A percentile compares a stretch with the other conserved stretches of the same genome.
phyloP scores from a whole-genome alignment of 2,113 vertebrate genomes.

The Camelus bactrianus region DNA sequence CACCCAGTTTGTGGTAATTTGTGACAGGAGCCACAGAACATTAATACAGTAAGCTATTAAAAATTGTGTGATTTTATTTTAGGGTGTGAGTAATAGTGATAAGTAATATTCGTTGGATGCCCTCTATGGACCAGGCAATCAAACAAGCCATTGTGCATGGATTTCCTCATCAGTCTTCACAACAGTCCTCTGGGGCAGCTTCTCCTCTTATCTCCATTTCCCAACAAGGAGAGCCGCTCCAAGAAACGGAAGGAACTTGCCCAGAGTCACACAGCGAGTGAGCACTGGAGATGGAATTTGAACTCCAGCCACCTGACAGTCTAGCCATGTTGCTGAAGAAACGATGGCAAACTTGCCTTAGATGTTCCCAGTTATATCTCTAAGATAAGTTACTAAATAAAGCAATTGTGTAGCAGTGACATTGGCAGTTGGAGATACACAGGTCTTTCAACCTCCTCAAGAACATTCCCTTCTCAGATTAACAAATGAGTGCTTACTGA shows the following conservation, averaged over 20 bases:
- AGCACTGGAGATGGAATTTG: background rate
- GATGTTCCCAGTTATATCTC: background rate
- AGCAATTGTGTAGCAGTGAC: background rate
- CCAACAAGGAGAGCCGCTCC: background rate
- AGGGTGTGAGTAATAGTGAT: background rate
- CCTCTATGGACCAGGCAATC: background rate
- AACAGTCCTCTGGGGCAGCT: background rate
- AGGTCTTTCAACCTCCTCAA: background rate
- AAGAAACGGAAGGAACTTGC: background rate
- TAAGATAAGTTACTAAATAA: background rate
- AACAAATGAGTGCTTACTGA: background rate
- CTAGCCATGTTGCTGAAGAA: background rate
- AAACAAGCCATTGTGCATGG: background rate
- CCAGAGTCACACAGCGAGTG: background rate
- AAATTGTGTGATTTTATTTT: background rate
- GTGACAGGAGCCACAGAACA: background rate
- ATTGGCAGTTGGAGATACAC: background rate
- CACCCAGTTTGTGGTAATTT: background rate
- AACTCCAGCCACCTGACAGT: background rate
- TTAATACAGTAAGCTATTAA: background rate
- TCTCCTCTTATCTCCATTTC: background rate
- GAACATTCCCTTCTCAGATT: background rate
- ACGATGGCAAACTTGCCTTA: background rate
- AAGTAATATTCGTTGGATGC: background rate
- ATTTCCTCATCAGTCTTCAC: background rate